Percentiles rank a stretch among this genome's conserved stretches.
These are phyloP conservation scores for Meteorus cinctellus DNA, from an alignment of 2,888 invertebrate species.

Conservation along the genomic window DNA sequence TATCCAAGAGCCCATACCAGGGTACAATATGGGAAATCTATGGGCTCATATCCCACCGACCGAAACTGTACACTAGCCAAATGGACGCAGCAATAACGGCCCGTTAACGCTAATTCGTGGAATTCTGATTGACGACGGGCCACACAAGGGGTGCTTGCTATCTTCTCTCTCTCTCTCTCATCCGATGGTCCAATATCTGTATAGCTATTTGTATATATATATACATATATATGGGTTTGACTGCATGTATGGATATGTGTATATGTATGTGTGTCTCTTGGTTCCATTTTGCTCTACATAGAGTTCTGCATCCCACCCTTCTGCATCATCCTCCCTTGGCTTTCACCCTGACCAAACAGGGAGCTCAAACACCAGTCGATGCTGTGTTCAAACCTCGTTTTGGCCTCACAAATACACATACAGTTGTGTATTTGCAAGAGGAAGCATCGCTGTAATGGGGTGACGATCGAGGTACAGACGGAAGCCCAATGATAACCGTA, in stretches of 20 bases:
- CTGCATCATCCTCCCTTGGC: slow-evolving; percentile 31
- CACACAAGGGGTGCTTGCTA: slow-evolving; percentile 56
- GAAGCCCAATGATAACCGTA: slow-evolving; percentile 53
- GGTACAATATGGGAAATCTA: slow-evolving; percentile 72
- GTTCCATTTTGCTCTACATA: slow-evolving; percentile 1
- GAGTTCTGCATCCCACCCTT: slow-evolving; percentile 9
- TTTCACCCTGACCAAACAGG: slow-evolving; percentile 35
- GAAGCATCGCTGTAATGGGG: slow-evolving; percentile 62
- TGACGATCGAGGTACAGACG: slow-evolving; percentile 64
- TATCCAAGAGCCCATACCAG: slow-evolving; percentile 63
- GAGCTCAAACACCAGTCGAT: slow-evolving; percentile 41
- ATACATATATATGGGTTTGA: too few relatives aligned
- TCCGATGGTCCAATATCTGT: slow-evolving; percentile 20
- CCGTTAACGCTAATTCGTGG: slow-evolving; percentile 74
- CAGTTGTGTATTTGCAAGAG: neutral
- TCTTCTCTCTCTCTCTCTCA: slow-evolving; percentile 22
- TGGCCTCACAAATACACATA: slow-evolving; percentile 36
- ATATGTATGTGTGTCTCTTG: neutral
- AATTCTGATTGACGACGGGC: slow-evolving; percentile 73
- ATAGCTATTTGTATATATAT: neutral
- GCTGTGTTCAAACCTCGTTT: slow-evolving; percentile 44
- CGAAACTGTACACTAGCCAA: slow-evolving; percentile 72
- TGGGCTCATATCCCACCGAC: slow-evolving; percentile 71
- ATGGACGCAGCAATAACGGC: slow-evolving; percentile 74
- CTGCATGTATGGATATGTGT: neutral